These are phyloP conservation scores for Cyanoliseus patagonus DNA, from an alignment of 2,113 vertebrate species.

Conservation along the genomic window DNA sequence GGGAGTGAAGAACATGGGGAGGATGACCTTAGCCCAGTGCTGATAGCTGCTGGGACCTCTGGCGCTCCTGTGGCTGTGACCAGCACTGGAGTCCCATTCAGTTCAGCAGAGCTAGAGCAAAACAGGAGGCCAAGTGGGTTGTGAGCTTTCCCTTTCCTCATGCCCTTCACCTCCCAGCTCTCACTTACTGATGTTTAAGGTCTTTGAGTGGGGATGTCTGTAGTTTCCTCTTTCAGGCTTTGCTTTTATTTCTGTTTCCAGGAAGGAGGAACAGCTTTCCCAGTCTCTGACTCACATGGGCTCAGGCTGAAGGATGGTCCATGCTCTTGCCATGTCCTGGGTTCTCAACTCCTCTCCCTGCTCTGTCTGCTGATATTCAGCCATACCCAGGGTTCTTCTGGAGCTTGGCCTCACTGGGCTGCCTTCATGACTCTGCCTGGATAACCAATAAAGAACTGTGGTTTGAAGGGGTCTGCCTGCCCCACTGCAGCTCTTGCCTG, in stretches of 20 bases:
- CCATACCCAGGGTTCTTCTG: background rate
- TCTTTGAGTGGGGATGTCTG: background rate
- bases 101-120: background rate
- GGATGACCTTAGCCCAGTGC: background rate
- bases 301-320: background rate
- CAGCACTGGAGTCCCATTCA: background rate
- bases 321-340: background rate
- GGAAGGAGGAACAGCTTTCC: background rate
- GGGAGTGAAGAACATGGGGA: background rate
- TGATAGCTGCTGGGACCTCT: background rate
- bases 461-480: background rate
- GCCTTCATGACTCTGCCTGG: background rate
- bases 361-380: background rate
- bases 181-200: background rate
- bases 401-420: background rate
- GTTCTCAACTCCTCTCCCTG: fast-evolving
- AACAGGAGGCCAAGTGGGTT: background rate
- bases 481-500: background rate
- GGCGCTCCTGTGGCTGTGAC: background rate
- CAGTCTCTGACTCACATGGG: background rate
- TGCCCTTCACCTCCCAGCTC: background rate
- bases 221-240: background rate
- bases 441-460: conserved; percentile 3
- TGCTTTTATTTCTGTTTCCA: background rate
- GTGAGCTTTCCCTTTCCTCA: background rate